Evolutionary conservation across 2,888 invertebrate species (phyloP).

Genomic region (Saturnia japonica): DNA sequence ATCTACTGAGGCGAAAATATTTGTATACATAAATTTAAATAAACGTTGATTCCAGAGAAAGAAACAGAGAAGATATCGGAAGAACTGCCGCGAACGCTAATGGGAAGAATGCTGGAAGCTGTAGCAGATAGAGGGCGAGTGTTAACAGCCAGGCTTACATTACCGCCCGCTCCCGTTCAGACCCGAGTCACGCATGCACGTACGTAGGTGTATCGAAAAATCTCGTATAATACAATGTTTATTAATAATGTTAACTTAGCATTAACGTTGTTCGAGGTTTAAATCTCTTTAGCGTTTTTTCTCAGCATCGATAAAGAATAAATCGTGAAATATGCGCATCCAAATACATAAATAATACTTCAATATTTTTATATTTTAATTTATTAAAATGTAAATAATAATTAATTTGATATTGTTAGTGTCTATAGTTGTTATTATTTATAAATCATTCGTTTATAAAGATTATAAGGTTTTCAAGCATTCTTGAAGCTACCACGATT

Average conservation of each 20-base stretch:
- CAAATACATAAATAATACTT: neutral
- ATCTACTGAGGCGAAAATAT: neutral
- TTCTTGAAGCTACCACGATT: no score
- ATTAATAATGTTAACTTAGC: neutral
- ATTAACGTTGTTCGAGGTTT: neutral
- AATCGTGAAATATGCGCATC: neutral
- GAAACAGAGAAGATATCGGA: constrained; percentile 41
- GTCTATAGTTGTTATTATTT: neutral
- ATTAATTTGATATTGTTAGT: neutral
- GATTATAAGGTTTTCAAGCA: neutral
- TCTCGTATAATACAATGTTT: neutral
- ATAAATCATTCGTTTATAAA: neutral
- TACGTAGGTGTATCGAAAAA: no score
- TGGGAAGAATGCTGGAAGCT: constrained; percentile 67
- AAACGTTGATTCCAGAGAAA: constrained; percentile 31
- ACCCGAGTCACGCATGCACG: constrained; percentile 34
- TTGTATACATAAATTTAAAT: neutral
- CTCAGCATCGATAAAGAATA: neutral
- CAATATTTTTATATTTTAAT: neutral
- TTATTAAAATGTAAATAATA: neutral
- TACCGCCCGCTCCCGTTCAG: constrained; percentile 48
- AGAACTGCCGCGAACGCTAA: constrained; percentile 48
- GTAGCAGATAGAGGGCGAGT: constrained; percentile 69
- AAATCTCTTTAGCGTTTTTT: neutral
- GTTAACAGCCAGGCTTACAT: constrained; percentile 61